Evolutionary conservation across 2,888 invertebrate genomes (phyloP).

Genomic region (Xestia sexstrigata): DNA sequence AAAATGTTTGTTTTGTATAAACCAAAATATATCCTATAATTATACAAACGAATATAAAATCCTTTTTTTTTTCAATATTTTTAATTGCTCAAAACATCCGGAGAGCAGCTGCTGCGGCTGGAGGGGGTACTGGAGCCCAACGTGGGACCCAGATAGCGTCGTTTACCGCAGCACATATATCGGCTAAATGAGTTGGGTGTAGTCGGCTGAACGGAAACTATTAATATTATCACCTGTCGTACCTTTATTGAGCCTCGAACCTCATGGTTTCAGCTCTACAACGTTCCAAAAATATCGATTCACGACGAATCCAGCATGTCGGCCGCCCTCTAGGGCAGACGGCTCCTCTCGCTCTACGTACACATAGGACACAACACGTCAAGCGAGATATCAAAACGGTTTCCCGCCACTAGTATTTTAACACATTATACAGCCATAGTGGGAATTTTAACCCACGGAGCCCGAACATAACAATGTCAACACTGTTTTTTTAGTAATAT

Average conservation of each 20-base stretch:
- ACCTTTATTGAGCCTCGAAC: slow-evolving; percentile 88
- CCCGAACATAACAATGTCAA: slow-evolving; percentile 59
- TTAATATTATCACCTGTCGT: slow-evolving; percentile 82
- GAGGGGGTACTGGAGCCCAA: slow-evolving; percentile 74
- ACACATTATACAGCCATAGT: slow-evolving; percentile 78
- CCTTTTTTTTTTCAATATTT: neutral
- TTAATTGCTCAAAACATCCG: slow-evolving; percentile 7
- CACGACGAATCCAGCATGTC: slow-evolving; percentile 90
- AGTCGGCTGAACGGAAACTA: slow-evolving; percentile 69
- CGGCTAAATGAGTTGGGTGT: slow-evolving; percentile 57
- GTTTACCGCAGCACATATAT: slow-evolving; percentile 54
- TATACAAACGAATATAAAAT: neutral
- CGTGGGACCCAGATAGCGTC: slow-evolving; percentile 69
- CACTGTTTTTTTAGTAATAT: slow-evolving; percentile 70
- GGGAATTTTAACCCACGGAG: slow-evolving; percentile 61
- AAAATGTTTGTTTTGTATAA: neutral
- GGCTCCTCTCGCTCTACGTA: slow-evolving; percentile 88
- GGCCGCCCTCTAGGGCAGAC: slow-evolving; percentile 89
- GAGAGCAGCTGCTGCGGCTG: slow-evolving; percentile 50
- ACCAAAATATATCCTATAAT: neutral
- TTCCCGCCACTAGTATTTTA: slow-evolving; percentile 90
- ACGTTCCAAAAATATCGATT: slow-evolving; percentile 90
- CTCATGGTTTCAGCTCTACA: slow-evolving; percentile 88
- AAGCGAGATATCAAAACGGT: slow-evolving; percentile 89
- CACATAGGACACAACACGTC: slow-evolving; percentile 90